Conservation (phyloP, 2,113 vertebrate species). For the Paratilapia polleni region DNA sequence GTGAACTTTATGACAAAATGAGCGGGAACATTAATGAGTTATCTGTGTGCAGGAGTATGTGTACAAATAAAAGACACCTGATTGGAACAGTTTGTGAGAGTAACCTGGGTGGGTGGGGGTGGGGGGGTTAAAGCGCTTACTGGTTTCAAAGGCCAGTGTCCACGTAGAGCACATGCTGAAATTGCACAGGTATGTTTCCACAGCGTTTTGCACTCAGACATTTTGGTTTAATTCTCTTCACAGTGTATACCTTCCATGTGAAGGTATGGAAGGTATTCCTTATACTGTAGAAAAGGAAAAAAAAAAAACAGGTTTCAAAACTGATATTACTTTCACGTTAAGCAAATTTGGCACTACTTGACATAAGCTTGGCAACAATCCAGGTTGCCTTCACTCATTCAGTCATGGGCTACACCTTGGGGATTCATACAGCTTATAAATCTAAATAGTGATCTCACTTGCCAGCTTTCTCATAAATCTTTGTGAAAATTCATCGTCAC, state of each 20-base stretch:
- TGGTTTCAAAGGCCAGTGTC: conserved; percentile 21
- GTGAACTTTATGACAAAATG: conserved; percentile 23
- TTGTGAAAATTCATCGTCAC: neutral
- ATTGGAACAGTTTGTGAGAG: conserved; percentile 40
- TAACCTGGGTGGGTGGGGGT: neutral
- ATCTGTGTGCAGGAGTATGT: neutral
- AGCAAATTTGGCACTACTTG: neutral
- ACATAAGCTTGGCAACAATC: conserved; percentile 1
- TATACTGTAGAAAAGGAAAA: neutral
- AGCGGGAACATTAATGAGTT: conserved; percentile 14
- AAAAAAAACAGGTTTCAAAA: neutral
- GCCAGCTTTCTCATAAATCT: conserved; percentile 21
- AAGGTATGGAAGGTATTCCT: no score
- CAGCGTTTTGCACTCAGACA: no score
- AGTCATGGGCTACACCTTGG: neutral
- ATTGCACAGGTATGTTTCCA: neutral
- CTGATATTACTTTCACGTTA: neutral
- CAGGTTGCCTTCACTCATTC: conserved; percentile 15
- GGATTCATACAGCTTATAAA: conserved; percentile 39
- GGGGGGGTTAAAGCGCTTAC: neutral
- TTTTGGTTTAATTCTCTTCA: no score
- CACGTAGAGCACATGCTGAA: neutral
- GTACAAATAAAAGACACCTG: conserved; percentile 41
- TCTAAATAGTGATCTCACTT: conserved; percentile 18
- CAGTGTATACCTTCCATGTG: neutral